Conservation (phyloP, 2,797 vertebrate species). For the Clarias platycephalus region DNA sequence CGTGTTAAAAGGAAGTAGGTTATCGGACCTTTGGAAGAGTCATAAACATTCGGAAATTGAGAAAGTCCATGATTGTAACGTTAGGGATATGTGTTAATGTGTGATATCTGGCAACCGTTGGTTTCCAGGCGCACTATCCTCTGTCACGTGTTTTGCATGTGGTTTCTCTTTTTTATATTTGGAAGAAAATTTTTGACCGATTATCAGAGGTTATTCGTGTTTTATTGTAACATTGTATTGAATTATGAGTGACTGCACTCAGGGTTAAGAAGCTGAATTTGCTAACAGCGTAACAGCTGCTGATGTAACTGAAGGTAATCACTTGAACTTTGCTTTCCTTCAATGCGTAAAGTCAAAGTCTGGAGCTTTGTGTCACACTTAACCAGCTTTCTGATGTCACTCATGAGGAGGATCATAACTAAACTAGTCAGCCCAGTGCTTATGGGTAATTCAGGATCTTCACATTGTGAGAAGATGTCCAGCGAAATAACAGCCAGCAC, state of each 20-base stretch:
- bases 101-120: constrained; percentile 10
- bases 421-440: constrained; percentile 59
- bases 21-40: neutral
- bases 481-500: constrained; percentile 46
- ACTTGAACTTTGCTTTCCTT: neutral
- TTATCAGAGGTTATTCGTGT: neutral
- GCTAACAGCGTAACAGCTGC: neutral
- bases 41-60: neutral
- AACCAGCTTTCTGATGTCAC: constrained; percentile 46
- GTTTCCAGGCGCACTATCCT: too few species aligned
- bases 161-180: neutral
- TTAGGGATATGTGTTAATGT: neutral
- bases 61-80: neutral
- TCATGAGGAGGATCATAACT: constrained; percentile 63
- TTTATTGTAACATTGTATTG: neutral
- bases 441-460: constrained; percentile 39
- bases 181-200: neutral
- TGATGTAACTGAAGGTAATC: constrained; percentile 3
- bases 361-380: constrained; percentile 45
- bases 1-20: rapidly evolving
- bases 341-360: constrained; percentile 7
- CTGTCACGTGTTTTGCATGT: neutral
- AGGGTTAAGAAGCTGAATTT: neutral
- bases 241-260: neutral
- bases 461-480: constrained; percentile 44